Evolutionary conservation across 2,113 vertebrate genomes (phyloP).

Genomic region (Anarrhichthys ocellatus): DNA sequence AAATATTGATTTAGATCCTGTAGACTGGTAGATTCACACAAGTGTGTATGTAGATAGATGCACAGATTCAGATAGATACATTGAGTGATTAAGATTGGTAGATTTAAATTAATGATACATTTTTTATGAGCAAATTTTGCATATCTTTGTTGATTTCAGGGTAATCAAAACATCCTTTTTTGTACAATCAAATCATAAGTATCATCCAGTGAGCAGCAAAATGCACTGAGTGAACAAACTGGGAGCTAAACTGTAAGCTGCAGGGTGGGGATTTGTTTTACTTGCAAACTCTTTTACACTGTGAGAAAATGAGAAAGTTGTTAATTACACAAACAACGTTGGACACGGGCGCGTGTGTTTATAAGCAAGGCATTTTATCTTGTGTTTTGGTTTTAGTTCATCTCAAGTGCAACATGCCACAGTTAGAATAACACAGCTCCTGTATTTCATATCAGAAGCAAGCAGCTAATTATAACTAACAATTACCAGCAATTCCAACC

Average conservation of each 20-base stretch:
- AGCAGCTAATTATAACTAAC: not conserved
- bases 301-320: conserved; percentile 12
- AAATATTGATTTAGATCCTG: not conserved
- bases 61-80: not conserved
- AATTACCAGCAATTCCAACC: not conserved
- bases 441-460: not conserved
- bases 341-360: not conserved
- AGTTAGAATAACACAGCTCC: not conserved
- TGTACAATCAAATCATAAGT: not conserved
- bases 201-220: not conserved
- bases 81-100: not conserved
- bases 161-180: not conserved
- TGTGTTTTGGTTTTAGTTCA: not conserved
- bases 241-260: conserved; percentile 23
- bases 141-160: not conserved
- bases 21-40: not conserved
- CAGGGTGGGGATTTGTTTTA: not conserved
- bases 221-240: not conserved
- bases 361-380: not conserved
- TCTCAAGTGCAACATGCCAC: not conserved
- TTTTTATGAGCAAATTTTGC: not conserved
- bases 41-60: not conserved
- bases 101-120: not conserved
- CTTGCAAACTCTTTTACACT: not conserved
- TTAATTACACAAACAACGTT: not conserved